Evolutionary conservation across 2,888 invertebrate species (phyloP).

Genomic region (Tineola bisselliella): DNA sequence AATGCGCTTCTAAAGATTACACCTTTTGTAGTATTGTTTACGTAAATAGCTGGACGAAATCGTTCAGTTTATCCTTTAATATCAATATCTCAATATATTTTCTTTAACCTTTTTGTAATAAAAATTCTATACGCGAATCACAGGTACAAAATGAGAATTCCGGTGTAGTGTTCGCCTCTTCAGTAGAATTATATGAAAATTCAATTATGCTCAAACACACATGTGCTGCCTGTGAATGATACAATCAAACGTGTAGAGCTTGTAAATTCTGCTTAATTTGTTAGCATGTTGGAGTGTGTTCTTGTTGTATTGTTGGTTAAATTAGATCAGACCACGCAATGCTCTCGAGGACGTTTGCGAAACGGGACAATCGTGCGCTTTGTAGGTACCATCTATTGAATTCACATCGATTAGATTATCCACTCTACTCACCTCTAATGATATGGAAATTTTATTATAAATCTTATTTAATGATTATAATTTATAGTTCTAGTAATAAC

Average conservation of each 20-base stretch:
- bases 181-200: conserved; percentile 6
- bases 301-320: conserved; percentile 51
- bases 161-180: background rate
- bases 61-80: too few relatives aligned
- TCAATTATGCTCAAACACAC: conserved; percentile 3
- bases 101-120: background rate
- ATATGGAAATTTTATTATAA: too few relatives aligned
- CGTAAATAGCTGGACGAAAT: too few relatives aligned
- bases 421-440: too few relatives aligned
- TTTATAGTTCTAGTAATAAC: too few relatives aligned
- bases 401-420: too few relatives aligned
- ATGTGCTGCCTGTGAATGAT: conserved; percentile 6
- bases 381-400: background rate
- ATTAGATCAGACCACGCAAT: conserved; percentile 59
- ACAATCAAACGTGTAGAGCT: conserved; percentile 6
- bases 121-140: background rate
- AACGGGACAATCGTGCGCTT: background rate
- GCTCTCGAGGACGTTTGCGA: conserved; percentile 26
- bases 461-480: too few relatives aligned
- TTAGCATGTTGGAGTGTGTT: conserved; percentile 1
- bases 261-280: conserved; percentile 10
- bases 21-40: too few relatives aligned
- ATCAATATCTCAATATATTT: too few relatives aligned
- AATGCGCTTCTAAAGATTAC: too few relatives aligned
- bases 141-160: background rate